These are phyloP conservation scores for Pterois miles DNA, from an alignment of 2,797 vertebrate species.

Conservation along the genomic window DNA sequence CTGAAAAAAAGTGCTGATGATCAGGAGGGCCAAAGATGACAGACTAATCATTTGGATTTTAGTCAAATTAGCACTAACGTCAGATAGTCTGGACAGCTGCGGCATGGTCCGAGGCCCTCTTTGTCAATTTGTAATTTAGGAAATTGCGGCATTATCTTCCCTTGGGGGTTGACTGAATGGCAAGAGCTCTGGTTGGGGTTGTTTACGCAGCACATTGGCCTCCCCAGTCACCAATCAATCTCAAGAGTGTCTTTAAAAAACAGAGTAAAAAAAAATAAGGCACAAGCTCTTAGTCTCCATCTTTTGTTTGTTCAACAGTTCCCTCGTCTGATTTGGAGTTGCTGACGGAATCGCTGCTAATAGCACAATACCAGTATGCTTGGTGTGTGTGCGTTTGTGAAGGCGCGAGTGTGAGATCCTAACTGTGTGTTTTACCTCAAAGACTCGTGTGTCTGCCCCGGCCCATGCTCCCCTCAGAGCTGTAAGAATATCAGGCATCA, in stretches of 20 bases:
- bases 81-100: slow-evolving; percentile 41
- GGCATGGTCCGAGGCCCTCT: slow-evolving; percentile 24
- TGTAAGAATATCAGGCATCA: slow-evolving; percentile 71
- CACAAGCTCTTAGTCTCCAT: slow-evolving; percentile 43
- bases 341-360: slow-evolving; percentile 51
- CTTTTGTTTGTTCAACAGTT: slow-evolving; percentile 67
- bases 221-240: slow-evolving; percentile 68
- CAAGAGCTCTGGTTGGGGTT: slow-evolving; percentile 45
- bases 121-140: slow-evolving; percentile 80
- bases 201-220: slow-evolving; percentile 75
- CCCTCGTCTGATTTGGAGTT: slow-evolving; percentile 15
- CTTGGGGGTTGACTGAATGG: slow-evolving; percentile 52
- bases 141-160: slow-evolving; percentile 76
- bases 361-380: slow-evolving; percentile 32
- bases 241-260: slow-evolving; percentile 39
- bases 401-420: slow-evolving; percentile 22
- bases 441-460: slow-evolving; percentile 41
- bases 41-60: slow-evolving; percentile 51
- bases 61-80: slow-evolving; percentile 66
- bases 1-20: slow-evolving; percentile 39
- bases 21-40: slow-evolving; percentile 35
- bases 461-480: slow-evolving; percentile 49
- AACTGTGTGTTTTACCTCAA: slow-evolving; percentile 58
- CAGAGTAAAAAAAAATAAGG: slow-evolving; percentile 21
- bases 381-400: slow-evolving; percentile 8